phyloP scores from a whole-genome alignment of 1,140 invertebrate genomes.

The Pissodes strobi region DNA sequence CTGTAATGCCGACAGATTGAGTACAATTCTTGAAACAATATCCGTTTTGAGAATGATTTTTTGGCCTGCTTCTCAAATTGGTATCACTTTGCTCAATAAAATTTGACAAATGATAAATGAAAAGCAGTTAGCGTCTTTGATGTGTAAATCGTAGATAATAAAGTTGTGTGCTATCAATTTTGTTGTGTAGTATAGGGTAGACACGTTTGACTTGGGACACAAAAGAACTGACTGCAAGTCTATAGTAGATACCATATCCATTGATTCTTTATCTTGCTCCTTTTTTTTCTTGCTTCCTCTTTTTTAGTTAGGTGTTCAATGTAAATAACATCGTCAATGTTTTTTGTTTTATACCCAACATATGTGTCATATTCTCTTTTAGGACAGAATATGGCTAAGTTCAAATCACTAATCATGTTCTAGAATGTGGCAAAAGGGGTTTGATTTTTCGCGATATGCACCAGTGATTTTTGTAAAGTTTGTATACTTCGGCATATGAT shows the following conservation, averaged over 20 bases:
- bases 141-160: slow-evolving; percentile 47
- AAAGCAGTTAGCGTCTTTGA: slow-evolving; percentile 44
- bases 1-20: too few relatives aligned
- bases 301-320: neutral
- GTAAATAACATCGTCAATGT: too few relatives aligned
- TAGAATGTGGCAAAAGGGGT: too few relatives aligned
- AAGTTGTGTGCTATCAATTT: slow-evolving; percentile 39
- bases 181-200: slow-evolving; percentile 27
- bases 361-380: slow-evolving; percentile 19
- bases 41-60: neutral
- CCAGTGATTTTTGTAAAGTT: neutral
- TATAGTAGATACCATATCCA: neutral
- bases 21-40: too few relatives aligned
- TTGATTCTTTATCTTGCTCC: slow-evolving; percentile 8
- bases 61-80: neutral
- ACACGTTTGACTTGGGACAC: slow-evolving; percentile 21
- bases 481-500: neutral
- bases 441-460: too few relatives aligned
- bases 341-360: slow-evolving; percentile 5
- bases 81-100: too few relatives aligned
- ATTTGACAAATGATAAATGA: slow-evolving; percentile 36
- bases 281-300: too few relatives aligned
- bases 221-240: slow-evolving; percentile 27
- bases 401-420: too few relatives aligned
- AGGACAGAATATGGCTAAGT: slow-evolving; percentile 4